A percentile compares a stretch with the other conserved stretches of the same genome.
Evolutionary conservation across 2,888 invertebrate genomes (phyloP).

Genomic region (Eumerus sabulonum): DNA sequence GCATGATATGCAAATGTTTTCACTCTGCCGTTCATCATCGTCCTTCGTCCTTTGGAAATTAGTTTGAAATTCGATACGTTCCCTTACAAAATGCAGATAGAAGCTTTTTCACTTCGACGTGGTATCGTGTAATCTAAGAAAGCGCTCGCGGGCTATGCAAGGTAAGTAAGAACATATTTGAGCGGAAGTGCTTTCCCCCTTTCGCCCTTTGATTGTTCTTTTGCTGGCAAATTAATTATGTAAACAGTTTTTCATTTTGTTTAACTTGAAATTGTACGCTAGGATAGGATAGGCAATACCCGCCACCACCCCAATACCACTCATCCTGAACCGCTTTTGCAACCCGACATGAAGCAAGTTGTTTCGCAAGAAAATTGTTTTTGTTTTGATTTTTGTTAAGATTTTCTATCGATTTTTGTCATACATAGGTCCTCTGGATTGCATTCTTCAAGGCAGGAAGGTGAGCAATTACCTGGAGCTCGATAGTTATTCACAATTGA

Average conservation of each 20-base stretch:
- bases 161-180: background rate
- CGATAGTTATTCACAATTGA: slow-evolving; percentile 25
- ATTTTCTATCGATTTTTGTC: slow-evolving; percentile 56
- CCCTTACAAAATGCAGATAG: background rate
- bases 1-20: slow-evolving; percentile 71
- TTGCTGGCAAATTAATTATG: slow-evolving; percentile 71
- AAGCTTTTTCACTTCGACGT: no score
- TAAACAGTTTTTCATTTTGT: slow-evolving; percentile 72
- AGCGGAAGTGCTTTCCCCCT: slow-evolving; percentile 41
- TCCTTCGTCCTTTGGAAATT: slow-evolving; percentile 23
- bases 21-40: slow-evolving; percentile 22
- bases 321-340: no score
- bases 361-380: slow-evolving; percentile 45
- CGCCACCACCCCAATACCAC: background rate
- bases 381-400: slow-evolving; percentile 42
- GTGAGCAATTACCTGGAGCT: slow-evolving; percentile 39
- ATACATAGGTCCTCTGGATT: background rate
- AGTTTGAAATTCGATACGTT: slow-evolving; percentile 57
- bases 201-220: slow-evolving; percentile 64
- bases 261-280: slow-evolving; percentile 62
- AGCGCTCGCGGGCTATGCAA: background rate
- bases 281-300: slow-evolving; percentile 35
- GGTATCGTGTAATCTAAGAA: slow-evolving; percentile 21
- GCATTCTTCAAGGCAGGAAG: background rate
- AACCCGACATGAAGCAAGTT: background rate